phyloP scores from a whole-genome alignment of 2,113 vertebrate species.

The Eurypyga helias region DNA sequence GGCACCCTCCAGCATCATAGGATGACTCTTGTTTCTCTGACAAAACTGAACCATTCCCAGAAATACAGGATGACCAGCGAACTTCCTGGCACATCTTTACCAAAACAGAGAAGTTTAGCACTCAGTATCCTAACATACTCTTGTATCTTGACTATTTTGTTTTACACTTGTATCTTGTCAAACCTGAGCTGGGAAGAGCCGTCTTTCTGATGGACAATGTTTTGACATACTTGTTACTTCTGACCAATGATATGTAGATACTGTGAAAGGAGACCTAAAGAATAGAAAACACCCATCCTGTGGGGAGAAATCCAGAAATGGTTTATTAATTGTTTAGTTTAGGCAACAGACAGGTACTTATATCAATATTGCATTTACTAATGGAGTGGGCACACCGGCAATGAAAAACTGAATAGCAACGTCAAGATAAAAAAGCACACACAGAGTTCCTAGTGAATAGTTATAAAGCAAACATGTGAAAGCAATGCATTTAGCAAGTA shows the following conservation, averaged over 20 bases:
- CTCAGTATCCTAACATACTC: background rate
- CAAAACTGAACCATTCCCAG: background rate
- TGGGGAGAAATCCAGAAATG: background rate
- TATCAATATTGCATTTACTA: background rate
- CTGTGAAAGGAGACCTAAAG: background rate
- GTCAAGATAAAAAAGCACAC: background rate
- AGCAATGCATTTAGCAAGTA: background rate
- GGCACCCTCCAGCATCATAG: background rate
- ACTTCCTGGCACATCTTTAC: background rate
- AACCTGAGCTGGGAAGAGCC: background rate
- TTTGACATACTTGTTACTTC: background rate
- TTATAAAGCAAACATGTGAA: background rate
- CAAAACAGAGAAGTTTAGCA: background rate
- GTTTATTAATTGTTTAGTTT: background rate
- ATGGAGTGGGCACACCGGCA: background rate
- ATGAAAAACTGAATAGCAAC: background rate
- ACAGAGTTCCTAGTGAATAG: fast-evolving
- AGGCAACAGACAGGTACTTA: background rate
- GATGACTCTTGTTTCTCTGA: background rate
- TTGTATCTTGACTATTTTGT: background rate
- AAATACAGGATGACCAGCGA: background rate
- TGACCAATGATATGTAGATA: background rate
- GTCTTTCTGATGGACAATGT: fast-evolving
- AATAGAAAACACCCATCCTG: background rate
- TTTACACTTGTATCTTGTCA: background rate